A percentile compares a stretch with the other conserved stretches of the same genome.
Evolutionary conservation across 2,888 invertebrate species (phyloP).

Genomic region (Chorisops tibialis): DNA sequence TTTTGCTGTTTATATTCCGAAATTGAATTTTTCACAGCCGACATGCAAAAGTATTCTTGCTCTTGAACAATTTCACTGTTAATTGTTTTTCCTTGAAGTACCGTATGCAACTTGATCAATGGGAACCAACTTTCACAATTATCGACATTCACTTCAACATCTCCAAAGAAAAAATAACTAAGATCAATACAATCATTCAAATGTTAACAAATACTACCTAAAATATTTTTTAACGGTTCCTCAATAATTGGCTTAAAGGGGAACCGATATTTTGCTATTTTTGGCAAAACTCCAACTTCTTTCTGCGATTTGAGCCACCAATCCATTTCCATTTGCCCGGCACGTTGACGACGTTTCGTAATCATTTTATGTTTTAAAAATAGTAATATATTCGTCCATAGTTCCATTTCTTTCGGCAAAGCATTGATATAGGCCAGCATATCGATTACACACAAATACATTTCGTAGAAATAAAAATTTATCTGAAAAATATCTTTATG

Average conservation of each 20-base stretch:
- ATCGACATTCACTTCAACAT: slow-evolving; percentile 48
- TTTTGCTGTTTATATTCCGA: slow-evolving; percentile 45
- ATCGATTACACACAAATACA: slow-evolving; percentile 49
- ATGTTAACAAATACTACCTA: slow-evolving; percentile 26
- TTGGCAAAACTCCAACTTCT: slow-evolving; percentile 48
- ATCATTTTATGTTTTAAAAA: slow-evolving; percentile 51
- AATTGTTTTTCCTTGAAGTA: slow-evolving; percentile 39
- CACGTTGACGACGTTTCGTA: slow-evolving; percentile 44
- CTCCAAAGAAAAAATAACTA: slow-evolving; percentile 37
- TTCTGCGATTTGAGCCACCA: slow-evolving; percentile 48
- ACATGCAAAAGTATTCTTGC: slow-evolving; percentile 49
- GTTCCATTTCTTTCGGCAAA: slow-evolving; percentile 46
- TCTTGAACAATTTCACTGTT: slow-evolving; percentile 42
- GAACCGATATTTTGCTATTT: slow-evolving; percentile 50
- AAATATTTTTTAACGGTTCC: slow-evolving; percentile 43
- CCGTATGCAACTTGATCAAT: slow-evolving; percentile 47
- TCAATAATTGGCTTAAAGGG: slow-evolving; percentile 50
- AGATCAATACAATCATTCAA: no score
- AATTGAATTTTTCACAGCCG: slow-evolving; percentile 50
- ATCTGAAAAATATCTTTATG: slow-evolving; percentile 39
- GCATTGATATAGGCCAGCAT: slow-evolving; percentile 46
- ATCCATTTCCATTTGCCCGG: slow-evolving; percentile 48
- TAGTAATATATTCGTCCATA: slow-evolving; percentile 48
- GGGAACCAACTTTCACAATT: slow-evolving; percentile 52
- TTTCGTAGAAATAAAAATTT: slow-evolving; percentile 51